Evolutionary conservation across 2,797 vertebrate species (phyloP), one percentile per base, ranked within the genome.

Genomic region (Cryptoprocta ferox): DNA sequence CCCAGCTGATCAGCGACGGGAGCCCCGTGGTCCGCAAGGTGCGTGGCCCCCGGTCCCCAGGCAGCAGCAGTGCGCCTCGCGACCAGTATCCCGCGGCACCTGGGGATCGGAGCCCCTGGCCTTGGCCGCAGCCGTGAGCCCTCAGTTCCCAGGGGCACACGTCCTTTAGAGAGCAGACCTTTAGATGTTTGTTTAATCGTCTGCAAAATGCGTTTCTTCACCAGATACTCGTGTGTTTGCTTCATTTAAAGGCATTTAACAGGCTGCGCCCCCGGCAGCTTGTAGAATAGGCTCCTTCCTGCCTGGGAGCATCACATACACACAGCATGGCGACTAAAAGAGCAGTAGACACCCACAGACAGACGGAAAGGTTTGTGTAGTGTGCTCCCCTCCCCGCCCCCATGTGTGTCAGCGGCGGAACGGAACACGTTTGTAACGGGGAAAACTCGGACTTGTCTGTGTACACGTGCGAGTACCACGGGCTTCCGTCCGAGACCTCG

Each of bases 11-110:
- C 98, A 99, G 99, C 5, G 99, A 99, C 0, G 99, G 99, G 68
- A 99, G 99, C 97, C 99, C 99, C 1, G 99, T 99, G 97, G 99
- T 99, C 48, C 99, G 99, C 71, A 99, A 99, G 99, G 99, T 99
- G 97, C 26, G 97, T 89, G 61, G 88, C 42, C 32, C 75, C 26
- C 15, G 5, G 39, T 30, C 91, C 30, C 42, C 37, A 37, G 48
- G 39, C 21, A 10, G 24, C 48, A 26, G 6, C 35, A 19, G 24
- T 37, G 56, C 0, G 0, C 82, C 82, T 19, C 16, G 1, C 5
- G 5, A 37, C 78, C 4, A 0, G 14, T 21, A 63, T 50, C 56
- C 37, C 3, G 0, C 0, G 2, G 35, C 1, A 0, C 26, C 66
- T 5, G 8, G 84, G 39, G 24, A 9, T 76, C 66, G 11, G 21